A percentile compares a stretch with the other conserved stretches of the same genome.
Evolutionary conservation across 2,797 vertebrate species (phyloP).

Genomic region (Hirundo rustica): DNA sequence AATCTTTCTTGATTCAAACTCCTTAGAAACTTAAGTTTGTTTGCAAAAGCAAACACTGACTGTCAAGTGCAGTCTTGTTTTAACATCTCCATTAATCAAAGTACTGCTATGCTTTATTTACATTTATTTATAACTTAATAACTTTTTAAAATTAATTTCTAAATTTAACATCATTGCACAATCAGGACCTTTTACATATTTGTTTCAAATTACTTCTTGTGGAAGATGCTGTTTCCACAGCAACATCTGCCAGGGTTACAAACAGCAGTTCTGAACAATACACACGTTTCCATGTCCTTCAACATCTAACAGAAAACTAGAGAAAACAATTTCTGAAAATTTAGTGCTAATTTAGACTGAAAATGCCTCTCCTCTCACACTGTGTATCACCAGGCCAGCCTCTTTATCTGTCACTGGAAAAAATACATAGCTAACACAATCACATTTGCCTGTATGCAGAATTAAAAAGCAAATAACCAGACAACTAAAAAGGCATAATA

Average conservation of each 20-base stretch:
- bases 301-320: not conserved
- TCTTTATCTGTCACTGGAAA: not conserved
- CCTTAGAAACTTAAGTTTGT: not conserved
- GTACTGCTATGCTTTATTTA: slow-evolving; percentile 22
- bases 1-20: not conserved
- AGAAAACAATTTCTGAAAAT: not conserved
- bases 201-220: not conserved
- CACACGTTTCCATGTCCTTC: accelerated
- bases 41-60: not conserved
- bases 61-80: not conserved
- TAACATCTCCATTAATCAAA: not conserved
- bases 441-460: not conserved
- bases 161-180: not conserved
- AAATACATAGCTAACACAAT: not conserved
- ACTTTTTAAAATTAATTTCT: not conserved
- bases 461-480: not conserved
- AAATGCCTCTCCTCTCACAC: not conserved
- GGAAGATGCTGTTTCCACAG: not conserved
- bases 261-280: not conserved
- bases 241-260: not conserved
- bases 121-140: not conserved
- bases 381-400: not conserved
- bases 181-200: not conserved
- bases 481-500: not conserved
- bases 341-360: not conserved